Evolutionary conservation across 2,888 invertebrate species (phyloP), one percentile per base, ranked within the genome.

Genomic region (Palloptera scutellata): DNA sequence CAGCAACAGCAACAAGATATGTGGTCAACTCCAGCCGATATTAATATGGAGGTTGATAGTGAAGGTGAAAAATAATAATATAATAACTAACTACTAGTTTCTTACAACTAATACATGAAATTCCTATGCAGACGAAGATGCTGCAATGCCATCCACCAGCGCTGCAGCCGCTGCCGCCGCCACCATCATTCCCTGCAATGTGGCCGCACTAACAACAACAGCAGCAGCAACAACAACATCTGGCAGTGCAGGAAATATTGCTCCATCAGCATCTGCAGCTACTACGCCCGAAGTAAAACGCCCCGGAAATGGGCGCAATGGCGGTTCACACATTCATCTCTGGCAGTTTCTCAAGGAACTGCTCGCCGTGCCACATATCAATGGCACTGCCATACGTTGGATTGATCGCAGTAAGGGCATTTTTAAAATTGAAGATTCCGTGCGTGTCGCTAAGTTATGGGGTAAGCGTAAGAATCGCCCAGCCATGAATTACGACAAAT

Each of bases 401-500:
- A 87, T 98, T 77, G 97, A 99, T 85, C 91, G 97, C 81, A 89
- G 89, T 84, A 94, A 92, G 85, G 98, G 97, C 68, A 93, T 98
- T 54, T 99, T 99, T 88, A 99, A 98, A 87, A 99, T 99, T 83
- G 98, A 99, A 86, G 98, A 99, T 86, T 97, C 97, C 12, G 95
- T 97, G 41, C 91, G 95, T 75, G 97, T 99, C 63, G 98, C 99
- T n/a, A 89, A 94, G 76, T 89, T 97, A 64, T 99, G 99, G 99
- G 99, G 99, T 70, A 93, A 95, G 79, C 89, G 98, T 74, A 99
- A 99, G 86, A 98, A 99, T 87, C 89, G 98, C 11, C 97, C 98
- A 0, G 97, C 97, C 41, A 99, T 99, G 98, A 99, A 99, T 88
- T 99, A 99, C 87, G 99, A 99, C 88, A 99, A 99, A 85, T 87